phyloP scores from a whole-genome alignment of 1,140 invertebrate species.

The Solenopsis fugax region DNA sequence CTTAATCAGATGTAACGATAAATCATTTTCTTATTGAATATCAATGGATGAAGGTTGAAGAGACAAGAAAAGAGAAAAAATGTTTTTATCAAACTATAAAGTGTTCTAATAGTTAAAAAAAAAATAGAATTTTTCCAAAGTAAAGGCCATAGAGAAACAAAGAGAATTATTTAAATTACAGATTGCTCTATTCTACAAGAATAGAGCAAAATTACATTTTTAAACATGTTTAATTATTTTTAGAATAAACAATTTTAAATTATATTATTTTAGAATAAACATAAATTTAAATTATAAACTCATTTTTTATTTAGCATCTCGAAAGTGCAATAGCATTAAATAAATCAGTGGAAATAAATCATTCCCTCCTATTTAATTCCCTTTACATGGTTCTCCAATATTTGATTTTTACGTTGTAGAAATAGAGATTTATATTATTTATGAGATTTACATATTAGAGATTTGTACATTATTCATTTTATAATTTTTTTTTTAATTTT shows the following conservation, averaged over 20 bases:
- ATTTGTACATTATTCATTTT: no score
- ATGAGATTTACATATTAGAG: no score
- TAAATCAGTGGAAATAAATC: background rate
- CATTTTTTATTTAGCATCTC: background rate
- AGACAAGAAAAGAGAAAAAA: constrained; percentile 10
- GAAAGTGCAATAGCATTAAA: background rate
- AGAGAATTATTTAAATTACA: constrained; percentile 23
- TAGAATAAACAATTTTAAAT: background rate
- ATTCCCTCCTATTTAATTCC: background rate
- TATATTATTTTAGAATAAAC: background rate
- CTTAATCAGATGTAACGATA: constrained; percentile 30
- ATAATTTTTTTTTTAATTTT: background rate
- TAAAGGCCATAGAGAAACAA: constrained; percentile 2
- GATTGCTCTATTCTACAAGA: background rate
- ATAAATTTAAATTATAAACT: background rate
- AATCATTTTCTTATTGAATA: constrained; percentile 17
- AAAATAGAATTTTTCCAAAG: background rate
- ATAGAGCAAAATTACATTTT: constrained; percentile 10
- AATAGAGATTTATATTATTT: background rate
- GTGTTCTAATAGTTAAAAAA: background rate
- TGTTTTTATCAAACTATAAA: background rate
- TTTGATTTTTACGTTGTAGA: background rate
- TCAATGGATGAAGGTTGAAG: background rate
- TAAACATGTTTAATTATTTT: background rate
- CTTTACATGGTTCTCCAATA: background rate